Conservation (phyloP, 2,113 vertebrate species). For the Callocephalon fimbriatum region DNA sequence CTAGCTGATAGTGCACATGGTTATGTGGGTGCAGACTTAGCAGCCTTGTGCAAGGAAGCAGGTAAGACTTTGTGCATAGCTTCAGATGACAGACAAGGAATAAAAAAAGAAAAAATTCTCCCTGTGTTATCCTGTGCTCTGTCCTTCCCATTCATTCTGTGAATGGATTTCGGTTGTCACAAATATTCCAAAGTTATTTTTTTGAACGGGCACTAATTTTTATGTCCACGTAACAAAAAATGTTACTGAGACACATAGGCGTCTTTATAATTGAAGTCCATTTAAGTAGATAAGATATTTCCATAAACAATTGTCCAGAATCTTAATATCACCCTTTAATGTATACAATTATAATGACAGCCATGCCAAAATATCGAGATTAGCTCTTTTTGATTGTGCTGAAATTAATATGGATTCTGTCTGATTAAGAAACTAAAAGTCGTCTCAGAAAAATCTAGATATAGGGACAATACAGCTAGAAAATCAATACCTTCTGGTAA, state of each 20-base stretch:
- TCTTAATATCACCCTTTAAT: not conserved
- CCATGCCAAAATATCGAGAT: not conserved
- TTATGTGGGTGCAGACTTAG: constrained; percentile 93
- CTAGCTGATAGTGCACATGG: constrained; percentile 88
- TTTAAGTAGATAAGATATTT: not conserved
- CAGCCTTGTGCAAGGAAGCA: constrained; percentile 93
- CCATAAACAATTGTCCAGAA: not conserved
- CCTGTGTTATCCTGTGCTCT: not conserved
- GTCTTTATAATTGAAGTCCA: not conserved
- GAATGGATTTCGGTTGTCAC: not conserved
- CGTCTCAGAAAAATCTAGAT: not conserved
- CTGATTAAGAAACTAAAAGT: not conserved
- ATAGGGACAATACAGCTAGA: not conserved
- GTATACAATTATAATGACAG: not conserved
- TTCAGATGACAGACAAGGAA: not conserved
- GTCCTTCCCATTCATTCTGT: not conserved
- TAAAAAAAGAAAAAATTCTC: not conserved
- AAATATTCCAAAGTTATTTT: not conserved
- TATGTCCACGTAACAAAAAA: no score
- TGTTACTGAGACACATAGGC: accelerated
- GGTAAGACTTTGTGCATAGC: constrained; percentile 74
- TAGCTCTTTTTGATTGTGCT: not conserved
- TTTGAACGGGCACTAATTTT: not conserved
- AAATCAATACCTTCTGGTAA: not conserved
- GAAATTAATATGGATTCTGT: not conserved